Conservation (phyloP, 1,140 invertebrate genomes). For the Brachionus rotundiformis region DNA sequence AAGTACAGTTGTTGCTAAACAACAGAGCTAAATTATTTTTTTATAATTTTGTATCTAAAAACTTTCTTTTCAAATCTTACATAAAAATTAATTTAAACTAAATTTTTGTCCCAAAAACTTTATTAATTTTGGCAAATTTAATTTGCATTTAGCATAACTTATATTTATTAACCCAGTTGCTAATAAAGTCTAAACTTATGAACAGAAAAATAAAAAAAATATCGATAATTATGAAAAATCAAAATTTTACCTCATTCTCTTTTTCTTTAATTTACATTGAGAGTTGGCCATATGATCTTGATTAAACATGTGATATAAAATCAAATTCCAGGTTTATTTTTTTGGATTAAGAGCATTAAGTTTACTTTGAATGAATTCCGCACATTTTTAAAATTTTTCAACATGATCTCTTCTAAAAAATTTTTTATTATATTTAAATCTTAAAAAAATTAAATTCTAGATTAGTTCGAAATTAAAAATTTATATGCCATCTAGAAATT, state of each 20-base stretch:
- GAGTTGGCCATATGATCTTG: background rate
- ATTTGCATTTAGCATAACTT: background rate
- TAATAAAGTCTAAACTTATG: background rate
- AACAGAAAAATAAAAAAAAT: background rate
- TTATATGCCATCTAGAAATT: too few species aligned
- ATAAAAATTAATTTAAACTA: background rate
- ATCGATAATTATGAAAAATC: background rate
- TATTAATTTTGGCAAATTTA: background rate
- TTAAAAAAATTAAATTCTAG: background rate
- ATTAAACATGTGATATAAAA: background rate
- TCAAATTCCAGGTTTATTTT: too few species aligned
- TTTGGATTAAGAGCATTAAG: background rate
- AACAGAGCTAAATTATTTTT: background rate
- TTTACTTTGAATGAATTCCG: background rate
- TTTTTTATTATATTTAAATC: background rate
- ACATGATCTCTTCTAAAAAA: background rate
- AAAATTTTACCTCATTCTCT: background rate
- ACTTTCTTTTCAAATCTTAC: background rate
- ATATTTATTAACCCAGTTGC: background rate
- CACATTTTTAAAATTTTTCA: background rate
- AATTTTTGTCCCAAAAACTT: background rate
- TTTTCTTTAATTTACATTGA: too few species aligned
- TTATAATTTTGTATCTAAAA: constrained; percentile 5
- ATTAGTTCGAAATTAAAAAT: too few species aligned
- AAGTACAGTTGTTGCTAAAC: constrained; percentile 37